Base-by-base conservation (phyloP, 2,113 vertebrate genomes). In the Australoheros scitulus region DNA sequence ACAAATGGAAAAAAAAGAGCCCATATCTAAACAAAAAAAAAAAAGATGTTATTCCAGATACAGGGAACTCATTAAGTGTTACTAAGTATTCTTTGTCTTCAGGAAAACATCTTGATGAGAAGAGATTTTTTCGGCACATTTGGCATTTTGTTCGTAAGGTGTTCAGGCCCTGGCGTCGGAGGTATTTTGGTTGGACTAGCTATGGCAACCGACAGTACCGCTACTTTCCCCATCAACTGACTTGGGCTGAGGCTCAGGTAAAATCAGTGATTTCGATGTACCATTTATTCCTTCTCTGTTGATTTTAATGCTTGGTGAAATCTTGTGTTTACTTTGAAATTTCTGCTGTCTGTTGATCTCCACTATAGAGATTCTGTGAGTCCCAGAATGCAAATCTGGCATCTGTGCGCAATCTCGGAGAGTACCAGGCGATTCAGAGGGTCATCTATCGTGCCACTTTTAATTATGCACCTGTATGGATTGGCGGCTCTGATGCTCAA, bases 241-340 rank as follows among this genome's bases (percentile, higher is more conserved):
- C 58, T 47, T 77, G 76, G 58, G 41, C 58, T 52, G 2, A 22
- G n/a, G 76, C 76, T 36, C 41, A 77, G 59, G 76, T 77, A 50
- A n/a, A 50, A 52, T 18, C 14, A 14, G 11, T 14, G 2, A 17
- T 26, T 26, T 26, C 2, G 26, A 26, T 26, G 26, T 26, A 26
- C 26, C 26, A 26, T 26, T 26, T 26, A 26, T 26, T 41, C 10
- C 15, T 50, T 15, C 13, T 50, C 11, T 50, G 47, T 6, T 17
- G 5, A 15, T 1, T 50, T 15, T 50, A 50, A 50, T 11, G 15
- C 17, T 20, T 8, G 18, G 15, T 24, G 10, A 24, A 5, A 11
- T 58, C 8, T 10, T 11, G 6, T 10, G 4, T 6, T n/a, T 2
- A 34, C 11, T n/a, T n/a, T 18, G 10, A 13, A 22, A 14, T 24